Base-by-base conservation (phyloP, 2,797 vertebrate species). In the Rhodeus uyekii region DNA sequence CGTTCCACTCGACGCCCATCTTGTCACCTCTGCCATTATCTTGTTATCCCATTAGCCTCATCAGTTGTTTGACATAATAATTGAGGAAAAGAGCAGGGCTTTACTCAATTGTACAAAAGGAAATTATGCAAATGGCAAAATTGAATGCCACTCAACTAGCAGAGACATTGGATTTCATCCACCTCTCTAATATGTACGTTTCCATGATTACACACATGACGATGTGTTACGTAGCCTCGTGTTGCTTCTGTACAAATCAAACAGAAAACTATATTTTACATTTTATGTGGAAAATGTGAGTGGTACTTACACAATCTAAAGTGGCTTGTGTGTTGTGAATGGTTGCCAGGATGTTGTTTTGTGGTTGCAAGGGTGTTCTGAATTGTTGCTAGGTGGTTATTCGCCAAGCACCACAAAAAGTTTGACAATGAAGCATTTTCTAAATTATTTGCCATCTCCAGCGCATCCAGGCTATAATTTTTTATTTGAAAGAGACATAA, bases 21-120 rank as follows among this genome's bases (percentile, higher is more conserved):
- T 76, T n/a, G 19, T 64, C 61, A 65, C 13, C 76, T 77, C 61
- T 3, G 5, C 61, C 19, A 44, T 76, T 76, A 77, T 61, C 58
- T 46, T 64, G 60, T 46, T 68, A 68, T 12, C 48, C 36, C 18
- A 55, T 58, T 55, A 68, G 36, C 64, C 34, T 78, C 16, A 68
- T 58, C 48, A 42, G 38, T 22, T 69, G 64, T 69, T 44, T 79
- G 63, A 53, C 36, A 68, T 79, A 2, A 69, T 42, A 69, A 55
- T 69, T 44, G 32, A 55, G 71, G 48, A 38, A 55, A 74, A 55
- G 48, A 74, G 34, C 34, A 13, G 18, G 46, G 22, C 76, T 78
- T 78, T 67, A 19, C 61, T 65, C 18, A 78, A 65, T 18, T 24
- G 14, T 27, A 38, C 44, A 38, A 39, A 67, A 39, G 46, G 16